These are phyloP conservation scores for Ligdia adustata DNA, from an alignment of 2,888 invertebrate species.

Conservation along the genomic window DNA sequence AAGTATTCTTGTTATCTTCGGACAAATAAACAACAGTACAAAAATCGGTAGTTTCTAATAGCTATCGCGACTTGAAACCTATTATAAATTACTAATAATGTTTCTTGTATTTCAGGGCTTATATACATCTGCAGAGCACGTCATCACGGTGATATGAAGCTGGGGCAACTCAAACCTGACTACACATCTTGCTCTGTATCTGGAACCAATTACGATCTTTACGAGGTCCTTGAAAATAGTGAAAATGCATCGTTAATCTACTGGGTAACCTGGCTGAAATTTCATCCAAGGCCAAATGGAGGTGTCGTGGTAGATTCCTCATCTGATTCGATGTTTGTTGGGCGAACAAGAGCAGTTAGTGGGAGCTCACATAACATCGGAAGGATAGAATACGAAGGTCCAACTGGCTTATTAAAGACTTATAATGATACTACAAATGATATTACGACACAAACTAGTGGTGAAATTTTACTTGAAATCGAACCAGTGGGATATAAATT, in stretches of 20 bases:
- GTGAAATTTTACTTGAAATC: conserved; percentile 91
- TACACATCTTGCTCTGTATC: conserved; percentile 86
- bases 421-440: conserved; percentile 86
- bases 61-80: background rate
- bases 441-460: conserved; percentile 79
- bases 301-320: conserved; percentile 85
- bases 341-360: conserved; percentile 60
- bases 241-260: conserved; percentile 90
- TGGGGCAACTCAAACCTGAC: conserved; percentile 87
- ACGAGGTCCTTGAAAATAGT: conserved; percentile 90
- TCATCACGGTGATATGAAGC: conserved; percentile 89
- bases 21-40: too few relatives aligned
- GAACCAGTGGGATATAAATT: conserved; percentile 92
- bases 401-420: conserved; percentile 87
- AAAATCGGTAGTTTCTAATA: background rate
- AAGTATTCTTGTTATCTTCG: too few relatives aligned
- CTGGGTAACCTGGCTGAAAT: conserved; percentile 91
- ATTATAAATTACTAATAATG: background rate
- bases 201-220: conserved; percentile 83
- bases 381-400: conserved; percentile 86
- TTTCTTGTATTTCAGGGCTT: conserved; percentile 56
- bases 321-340: conserved; percentile 67
- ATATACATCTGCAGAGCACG: conserved; percentile 90
- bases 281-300: conserved; percentile 86
- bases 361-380: conserved; percentile 86